phyloP scores from a whole-genome alignment of 2,113 vertebrate species.

The Pelodiscus sinensis region DNA sequence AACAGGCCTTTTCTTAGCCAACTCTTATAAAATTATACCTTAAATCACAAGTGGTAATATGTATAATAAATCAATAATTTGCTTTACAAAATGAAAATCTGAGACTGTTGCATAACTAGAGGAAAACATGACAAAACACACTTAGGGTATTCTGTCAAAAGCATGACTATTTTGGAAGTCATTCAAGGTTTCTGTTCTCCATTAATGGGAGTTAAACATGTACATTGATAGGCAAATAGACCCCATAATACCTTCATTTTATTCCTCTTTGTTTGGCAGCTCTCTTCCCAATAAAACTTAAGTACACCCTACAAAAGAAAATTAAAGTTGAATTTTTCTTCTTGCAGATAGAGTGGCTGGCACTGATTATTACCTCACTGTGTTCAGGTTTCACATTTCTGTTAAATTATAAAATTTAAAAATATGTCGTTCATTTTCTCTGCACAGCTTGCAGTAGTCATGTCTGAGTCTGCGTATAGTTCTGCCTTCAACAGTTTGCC shows the following conservation, averaged over 20 bases:
- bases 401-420: constrained; percentile 29
- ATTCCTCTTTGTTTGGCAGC: constrained; percentile 60
- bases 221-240: constrained; percentile 56
- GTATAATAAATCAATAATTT: constrained; percentile 29
- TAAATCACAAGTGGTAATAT: constrained; percentile 44
- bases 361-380: constrained; percentile 56
- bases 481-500: neutral
- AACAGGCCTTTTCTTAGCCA: constrained; percentile 40
- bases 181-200: constrained; percentile 62
- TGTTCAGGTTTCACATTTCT: constrained; percentile 52
- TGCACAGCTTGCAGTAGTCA: neutral
- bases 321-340: constrained; percentile 65
- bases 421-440: neutral
- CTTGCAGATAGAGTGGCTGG: constrained; percentile 45
- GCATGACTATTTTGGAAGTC: constrained; percentile 61
- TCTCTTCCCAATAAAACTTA: constrained; percentile 33
- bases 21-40: constrained; percentile 53
- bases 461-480: neutral
- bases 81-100: constrained; percentile 60
- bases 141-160: constrained; percentile 40
- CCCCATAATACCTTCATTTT: constrained; percentile 38
- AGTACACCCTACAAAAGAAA: neutral
- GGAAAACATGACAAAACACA: constrained; percentile 47
- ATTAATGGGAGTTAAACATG: constrained; percentile 50
- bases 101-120: constrained; percentile 41